Conservation (phyloP, 1,140 invertebrate species). For the Drosophila erecta region DNA sequence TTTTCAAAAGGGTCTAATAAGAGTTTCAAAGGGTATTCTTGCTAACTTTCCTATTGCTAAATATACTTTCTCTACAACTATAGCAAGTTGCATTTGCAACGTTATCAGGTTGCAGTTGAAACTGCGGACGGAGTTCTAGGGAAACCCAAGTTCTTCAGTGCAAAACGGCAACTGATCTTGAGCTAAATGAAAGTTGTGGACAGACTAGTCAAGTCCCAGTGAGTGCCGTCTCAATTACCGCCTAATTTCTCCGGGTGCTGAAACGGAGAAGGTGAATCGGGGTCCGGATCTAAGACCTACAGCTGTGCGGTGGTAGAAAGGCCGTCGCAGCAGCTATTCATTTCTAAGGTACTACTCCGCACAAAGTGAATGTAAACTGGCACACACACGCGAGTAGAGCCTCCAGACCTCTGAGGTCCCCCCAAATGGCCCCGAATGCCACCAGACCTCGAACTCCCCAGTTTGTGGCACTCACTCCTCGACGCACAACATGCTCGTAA, state of each 20-base stretch:
- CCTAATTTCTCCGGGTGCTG: constrained; percentile 48
- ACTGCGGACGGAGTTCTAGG: neutral
- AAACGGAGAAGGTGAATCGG: constrained; percentile 37
- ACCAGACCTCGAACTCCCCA: constrained; percentile 7
- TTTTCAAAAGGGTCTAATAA: too few species aligned
- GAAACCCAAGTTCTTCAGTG: neutral
- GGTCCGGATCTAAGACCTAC: constrained; percentile 56
- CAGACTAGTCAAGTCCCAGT: neutral
- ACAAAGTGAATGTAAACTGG: constrained; percentile 81
- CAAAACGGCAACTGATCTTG: neutral
- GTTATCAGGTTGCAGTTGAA: neutral
- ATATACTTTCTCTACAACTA: neutral
- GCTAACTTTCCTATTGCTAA: too few species aligned
- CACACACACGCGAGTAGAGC: constrained; percentile 55
- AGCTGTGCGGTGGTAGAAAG: constrained; percentile 70
- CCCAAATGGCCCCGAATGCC: constrained; percentile 1
- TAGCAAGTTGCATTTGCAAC: too few species aligned
- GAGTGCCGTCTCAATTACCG: constrained; percentile 27
- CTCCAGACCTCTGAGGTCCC: neutral
- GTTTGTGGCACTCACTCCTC: neutral
- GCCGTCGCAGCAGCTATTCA: constrained; percentile 71
- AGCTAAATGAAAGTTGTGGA: constrained; percentile 16
- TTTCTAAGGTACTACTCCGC: constrained; percentile 72
- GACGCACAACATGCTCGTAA: constrained; percentile 68
- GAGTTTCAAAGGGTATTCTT: too few species aligned